Evolutionary conservation across 2,113 vertebrate genomes (phyloP).

Genomic region (Urocynchramus pylzowi): DNA sequence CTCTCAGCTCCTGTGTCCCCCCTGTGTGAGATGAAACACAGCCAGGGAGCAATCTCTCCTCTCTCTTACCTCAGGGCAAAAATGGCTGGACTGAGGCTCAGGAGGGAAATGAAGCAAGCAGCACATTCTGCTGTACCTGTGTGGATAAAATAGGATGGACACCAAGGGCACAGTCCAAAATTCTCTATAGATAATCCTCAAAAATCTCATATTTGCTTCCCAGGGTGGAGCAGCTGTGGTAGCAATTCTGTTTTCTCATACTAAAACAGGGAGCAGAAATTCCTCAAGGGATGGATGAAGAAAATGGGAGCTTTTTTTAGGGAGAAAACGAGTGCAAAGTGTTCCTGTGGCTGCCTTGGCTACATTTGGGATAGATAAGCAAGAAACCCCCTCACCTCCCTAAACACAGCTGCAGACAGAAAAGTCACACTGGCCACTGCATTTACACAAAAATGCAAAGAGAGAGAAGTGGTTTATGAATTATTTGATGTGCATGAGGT

Average conservation of each 20-base stretch:
- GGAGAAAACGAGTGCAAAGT: too few relatives aligned
- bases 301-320: neutral
- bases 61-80: neutral
- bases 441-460: neutral
- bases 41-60: neutral
- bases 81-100: neutral
- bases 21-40: neutral
- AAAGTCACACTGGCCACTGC: neutral
- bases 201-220: neutral
- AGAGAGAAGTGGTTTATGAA: neutral
- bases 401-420: neutral
- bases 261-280: neutral
- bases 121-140: neutral
- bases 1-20: neutral
- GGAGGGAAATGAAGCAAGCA: neutral
- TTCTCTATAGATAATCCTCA: neutral
- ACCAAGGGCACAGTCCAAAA: accelerated
- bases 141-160: neutral
- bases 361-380: neutral
- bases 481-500: neutral
- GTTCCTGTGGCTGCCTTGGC: neutral
- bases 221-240: accelerated
- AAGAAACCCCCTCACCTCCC: neutral
- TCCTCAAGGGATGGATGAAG: neutral
- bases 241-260: neutral